Conservation (phyloP, 2,113 vertebrate genomes). For the Oostethus manadensis region DNA sequence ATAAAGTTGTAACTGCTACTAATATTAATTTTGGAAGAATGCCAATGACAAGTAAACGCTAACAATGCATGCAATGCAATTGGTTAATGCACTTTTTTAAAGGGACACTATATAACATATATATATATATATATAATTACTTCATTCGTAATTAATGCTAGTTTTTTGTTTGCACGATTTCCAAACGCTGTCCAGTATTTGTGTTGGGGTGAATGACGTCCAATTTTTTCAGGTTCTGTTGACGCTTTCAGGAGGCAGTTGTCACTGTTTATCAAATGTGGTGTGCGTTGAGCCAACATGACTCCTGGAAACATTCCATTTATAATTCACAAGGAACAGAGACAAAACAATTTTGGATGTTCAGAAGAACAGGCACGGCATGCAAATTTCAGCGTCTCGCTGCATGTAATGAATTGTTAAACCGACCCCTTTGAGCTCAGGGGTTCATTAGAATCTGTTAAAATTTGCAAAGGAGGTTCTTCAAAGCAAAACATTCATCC, state of each 20-base stretch:
- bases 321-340: slow-evolving; percentile 17
- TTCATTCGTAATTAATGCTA: background rate
- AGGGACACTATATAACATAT: too few species aligned
- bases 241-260: background rate
- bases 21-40: too few species aligned
- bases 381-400: background rate
- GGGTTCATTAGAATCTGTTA: slow-evolving; percentile 43
- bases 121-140: too few species aligned
- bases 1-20: too few species aligned
- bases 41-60: too few species aligned
- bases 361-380: background rate
- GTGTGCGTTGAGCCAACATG: slow-evolving; percentile 14
- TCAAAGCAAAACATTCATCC: slow-evolving; percentile 43
- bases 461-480: slow-evolving; percentile 34
- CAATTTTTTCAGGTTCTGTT: too few species aligned
- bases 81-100: background rate
- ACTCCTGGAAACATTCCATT: slow-evolving; percentile 17
- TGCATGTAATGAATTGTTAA: slow-evolving; percentile 30
- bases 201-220: too few species aligned
- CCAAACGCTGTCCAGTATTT: too few species aligned
- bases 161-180: too few species aligned
- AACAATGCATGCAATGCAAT: background rate
- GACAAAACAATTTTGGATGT: slow-evolving; percentile 15
- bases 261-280: slow-evolving; percentile 8
- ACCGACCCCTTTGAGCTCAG: slow-evolving; percentile 23